Conservation (phyloP, 2,888 invertebrate genomes). For the Nephrotoma appendiculata region DNA sequence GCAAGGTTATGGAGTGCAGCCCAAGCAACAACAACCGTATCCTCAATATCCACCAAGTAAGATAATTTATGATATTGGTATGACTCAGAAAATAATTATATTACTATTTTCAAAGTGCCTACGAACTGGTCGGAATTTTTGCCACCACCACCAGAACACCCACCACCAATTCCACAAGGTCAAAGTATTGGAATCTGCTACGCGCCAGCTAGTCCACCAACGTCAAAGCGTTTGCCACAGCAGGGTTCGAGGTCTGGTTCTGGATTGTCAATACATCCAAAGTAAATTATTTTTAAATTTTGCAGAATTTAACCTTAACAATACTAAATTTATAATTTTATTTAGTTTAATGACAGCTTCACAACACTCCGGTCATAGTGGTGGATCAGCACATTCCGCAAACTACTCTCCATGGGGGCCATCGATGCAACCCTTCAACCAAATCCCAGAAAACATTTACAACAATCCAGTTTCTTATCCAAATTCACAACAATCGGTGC, state of each 20-base stretch:
- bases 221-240: constrained; percentile 25
- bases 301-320: constrained; percentile 5
- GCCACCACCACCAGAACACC: constrained; percentile 45
- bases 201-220: constrained; percentile 27
- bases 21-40: constrained; percentile 21
- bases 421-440: constrained; percentile 19
- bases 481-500: constrained; percentile 17
- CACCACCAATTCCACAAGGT: constrained; percentile 36
- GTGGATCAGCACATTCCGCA: constrained; percentile 18
- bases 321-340: not conserved
- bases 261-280: constrained; percentile 30
- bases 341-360: constrained; percentile 29
- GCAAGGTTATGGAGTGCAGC: constrained; percentile 16
- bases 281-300: constrained; percentile 19
- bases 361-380: constrained; percentile 32
- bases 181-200: constrained; percentile 19
- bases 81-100: not conserved
- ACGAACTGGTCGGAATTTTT: constrained; percentile 44
- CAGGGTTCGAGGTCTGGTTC: constrained; percentile 30
- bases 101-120: constrained; percentile 20
- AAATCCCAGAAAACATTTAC: constrained; percentile 24
- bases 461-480: constrained; percentile 28
- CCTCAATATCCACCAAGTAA: constrained; percentile 29
- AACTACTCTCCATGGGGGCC: constrained; percentile 32
- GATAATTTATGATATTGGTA: not conserved